phyloP scores from a whole-genome alignment of 2,797 vertebrate species.

The Malurus splendens region DNA sequence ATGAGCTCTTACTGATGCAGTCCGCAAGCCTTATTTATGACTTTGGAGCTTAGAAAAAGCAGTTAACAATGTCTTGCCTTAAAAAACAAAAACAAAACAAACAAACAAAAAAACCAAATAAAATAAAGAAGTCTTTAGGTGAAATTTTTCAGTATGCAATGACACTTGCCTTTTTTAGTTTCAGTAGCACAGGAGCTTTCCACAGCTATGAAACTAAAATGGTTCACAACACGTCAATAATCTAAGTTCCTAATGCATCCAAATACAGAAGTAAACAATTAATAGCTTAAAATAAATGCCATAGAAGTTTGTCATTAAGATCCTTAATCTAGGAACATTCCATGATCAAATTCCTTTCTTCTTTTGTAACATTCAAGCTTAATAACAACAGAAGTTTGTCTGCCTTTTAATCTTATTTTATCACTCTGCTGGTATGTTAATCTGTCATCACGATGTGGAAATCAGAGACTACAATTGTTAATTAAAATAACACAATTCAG shows the following conservation, averaged over 20 bases:
- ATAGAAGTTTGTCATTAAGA: background rate
- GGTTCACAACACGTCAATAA: background rate
- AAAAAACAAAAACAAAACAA: background rate
- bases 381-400: conserved; percentile 30
- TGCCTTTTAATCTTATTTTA: conserved; percentile 55
- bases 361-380: conserved; percentile 4
- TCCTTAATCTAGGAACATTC: conserved; percentile 6
- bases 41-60: background rate
- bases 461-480: conserved; percentile 25
- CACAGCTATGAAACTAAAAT: background rate
- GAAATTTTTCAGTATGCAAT: background rate
- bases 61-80: background rate
- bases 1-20: background rate
- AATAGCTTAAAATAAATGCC: background rate
- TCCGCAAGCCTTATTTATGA: background rate
- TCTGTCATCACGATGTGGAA: conserved; percentile 34
- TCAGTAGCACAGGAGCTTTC: background rate
- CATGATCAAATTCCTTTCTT: background rate
- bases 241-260: background rate
- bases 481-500: conserved; percentile 37
- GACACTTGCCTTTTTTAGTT: background rate
- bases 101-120: too few relatives aligned
- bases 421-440: conserved; percentile 22
- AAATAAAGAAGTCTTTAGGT: background rate
- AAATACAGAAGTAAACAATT: background rate